These are phyloP conservation scores for Drosophila willistoni DNA, from an alignment of 1,140 invertebrate genomes.

Conservation along the genomic window DNA sequence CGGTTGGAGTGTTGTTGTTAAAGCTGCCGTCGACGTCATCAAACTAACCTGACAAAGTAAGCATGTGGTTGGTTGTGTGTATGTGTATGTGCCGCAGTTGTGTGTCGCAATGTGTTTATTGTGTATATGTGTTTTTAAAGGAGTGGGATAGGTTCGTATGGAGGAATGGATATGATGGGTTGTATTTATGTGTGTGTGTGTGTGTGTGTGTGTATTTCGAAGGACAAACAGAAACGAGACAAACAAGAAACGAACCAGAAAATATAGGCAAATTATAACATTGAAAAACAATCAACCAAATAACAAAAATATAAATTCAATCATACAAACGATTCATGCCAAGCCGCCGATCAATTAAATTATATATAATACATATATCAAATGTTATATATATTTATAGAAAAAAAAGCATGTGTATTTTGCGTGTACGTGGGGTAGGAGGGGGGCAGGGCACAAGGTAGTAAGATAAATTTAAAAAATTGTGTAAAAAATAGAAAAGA, in stretches of 20 bases:
- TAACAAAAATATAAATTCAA: conserved; percentile 9
- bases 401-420: not conserved
- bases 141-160: conserved; percentile 67
- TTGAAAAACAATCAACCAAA: conserved; percentile 31
- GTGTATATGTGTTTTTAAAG: conserved; percentile 71
- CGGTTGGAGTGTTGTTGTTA: conserved; percentile 45
- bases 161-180: not conserved
- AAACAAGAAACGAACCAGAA: conserved; percentile 42
- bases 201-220: conserved; percentile 85
- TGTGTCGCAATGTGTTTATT: conserved; percentile 77
- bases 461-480: not conserved
- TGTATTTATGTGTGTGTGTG: conserved; percentile 15
- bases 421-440: not conserved
- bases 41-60: conserved; percentile 95
- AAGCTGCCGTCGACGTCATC: conserved; percentile 87
- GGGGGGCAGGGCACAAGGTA: not conserved
- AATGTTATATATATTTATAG: not conserved
- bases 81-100: conserved; percentile 72
- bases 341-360: not conserved
- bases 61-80: conserved; percentile 83
- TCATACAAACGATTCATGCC: not conserved
- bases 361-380: conserved; percentile 1
- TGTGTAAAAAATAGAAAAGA: not conserved
- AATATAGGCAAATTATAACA: conserved; percentile 48
- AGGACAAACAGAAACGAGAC: conserved; percentile 29